phyloP scores from a whole-genome alignment of 2,888 invertebrate genomes.

The Tipula helvola region DNA sequence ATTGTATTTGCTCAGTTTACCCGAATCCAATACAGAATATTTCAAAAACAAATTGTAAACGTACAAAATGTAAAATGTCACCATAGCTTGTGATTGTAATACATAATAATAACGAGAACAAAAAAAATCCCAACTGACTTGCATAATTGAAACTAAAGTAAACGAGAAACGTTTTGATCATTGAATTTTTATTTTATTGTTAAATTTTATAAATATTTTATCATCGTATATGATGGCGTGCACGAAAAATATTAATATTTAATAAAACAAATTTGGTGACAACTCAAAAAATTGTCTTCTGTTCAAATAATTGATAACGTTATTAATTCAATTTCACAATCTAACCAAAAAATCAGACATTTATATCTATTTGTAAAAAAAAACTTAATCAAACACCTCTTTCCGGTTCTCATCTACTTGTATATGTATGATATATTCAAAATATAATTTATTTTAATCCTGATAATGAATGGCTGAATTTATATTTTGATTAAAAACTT shows the following conservation, averaged over 20 bases:
- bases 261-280: neutral
- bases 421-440: neutral
- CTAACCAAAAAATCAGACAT: neutral
- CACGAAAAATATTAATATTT: neutral
- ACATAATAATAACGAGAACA: neutral
- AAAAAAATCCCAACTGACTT: neutral
- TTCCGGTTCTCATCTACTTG: neutral
- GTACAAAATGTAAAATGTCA: too few relatives aligned
- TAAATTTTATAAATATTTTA: neutral
- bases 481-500: neutral
- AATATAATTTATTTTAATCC: neutral
- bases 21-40: too few relatives aligned
- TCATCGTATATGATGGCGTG: neutral
- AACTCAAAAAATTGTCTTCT: neutral
- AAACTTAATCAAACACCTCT: neutral
- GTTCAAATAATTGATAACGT: neutral
- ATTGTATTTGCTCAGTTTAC: too few relatives aligned
- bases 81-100: too few relatives aligned
- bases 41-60: too few relatives aligned
- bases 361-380: neutral
- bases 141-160: too few relatives aligned
- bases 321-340: neutral
- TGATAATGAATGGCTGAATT: neutral
- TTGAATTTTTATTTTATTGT: too few relatives aligned
- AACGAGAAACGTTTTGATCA: too few relatives aligned